phyloP scores from a whole-genome alignment of 2,797 vertebrate genomes.

The Hyperoplus immaculatus region DNA sequence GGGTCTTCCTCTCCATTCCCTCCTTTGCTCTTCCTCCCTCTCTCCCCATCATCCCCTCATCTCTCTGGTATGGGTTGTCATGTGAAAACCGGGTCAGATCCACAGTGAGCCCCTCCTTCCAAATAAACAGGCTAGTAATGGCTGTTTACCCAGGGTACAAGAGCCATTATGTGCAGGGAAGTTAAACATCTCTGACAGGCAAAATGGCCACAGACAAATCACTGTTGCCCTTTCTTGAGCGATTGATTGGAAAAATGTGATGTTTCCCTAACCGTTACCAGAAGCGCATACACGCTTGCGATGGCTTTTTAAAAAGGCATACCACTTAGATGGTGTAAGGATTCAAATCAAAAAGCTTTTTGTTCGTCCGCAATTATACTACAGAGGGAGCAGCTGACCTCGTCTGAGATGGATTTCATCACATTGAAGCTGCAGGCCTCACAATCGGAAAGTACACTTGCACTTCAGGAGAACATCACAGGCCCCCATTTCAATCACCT shows the following conservation, averaged over 20 bases:
- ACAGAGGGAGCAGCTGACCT: constrained; percentile 64
- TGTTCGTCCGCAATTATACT: constrained; percentile 74
- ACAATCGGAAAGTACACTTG: constrained; percentile 42
- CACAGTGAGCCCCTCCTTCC: constrained; percentile 77
- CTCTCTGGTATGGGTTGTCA: constrained; percentile 78
- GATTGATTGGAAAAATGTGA: constrained; percentile 82
- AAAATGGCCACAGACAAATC: constrained; percentile 86
- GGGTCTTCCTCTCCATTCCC: constrained; percentile 81
- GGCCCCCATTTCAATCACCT: constrained; percentile 47
- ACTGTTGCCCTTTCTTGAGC: constrained; percentile 78
- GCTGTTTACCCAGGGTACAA: constrained; percentile 84
- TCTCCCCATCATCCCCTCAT: constrained; percentile 61
- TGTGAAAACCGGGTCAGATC: constrained; percentile 77
- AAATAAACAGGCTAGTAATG: constrained; percentile 87
- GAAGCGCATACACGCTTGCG: constrained; percentile 54
- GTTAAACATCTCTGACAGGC: constrained; percentile 88
- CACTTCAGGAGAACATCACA: constrained; percentile 50
- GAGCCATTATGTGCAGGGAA: constrained; percentile 82
- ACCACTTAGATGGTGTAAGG: constrained; percentile 72
- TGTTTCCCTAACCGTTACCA: constrained; percentile 82
- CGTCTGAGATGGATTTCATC: constrained; percentile 68
- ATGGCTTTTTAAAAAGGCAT: constrained; percentile 67
- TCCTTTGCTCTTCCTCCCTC: constrained; percentile 66
- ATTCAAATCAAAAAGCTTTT: constrained; percentile 68
- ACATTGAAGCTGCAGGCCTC: constrained; percentile 45